phyloP scores from a whole-genome alignment of 2,888 invertebrate genomes.

The Acleris holmiana region DNA sequence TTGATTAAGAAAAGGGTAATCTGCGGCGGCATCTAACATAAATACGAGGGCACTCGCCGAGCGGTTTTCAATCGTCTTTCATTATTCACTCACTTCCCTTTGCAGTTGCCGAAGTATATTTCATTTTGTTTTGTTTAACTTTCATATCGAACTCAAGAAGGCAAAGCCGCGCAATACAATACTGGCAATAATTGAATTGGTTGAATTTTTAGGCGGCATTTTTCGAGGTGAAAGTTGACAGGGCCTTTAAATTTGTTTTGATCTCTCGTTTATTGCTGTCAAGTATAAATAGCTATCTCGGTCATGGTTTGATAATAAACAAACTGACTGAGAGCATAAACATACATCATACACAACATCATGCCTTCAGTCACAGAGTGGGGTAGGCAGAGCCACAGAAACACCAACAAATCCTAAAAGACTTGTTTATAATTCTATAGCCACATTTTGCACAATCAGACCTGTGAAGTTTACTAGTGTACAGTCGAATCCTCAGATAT shows the following conservation, averaged over 20 bases:
- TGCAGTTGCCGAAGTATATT: slow-evolving; percentile 75
- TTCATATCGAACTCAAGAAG: slow-evolving; percentile 72
- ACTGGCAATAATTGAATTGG: slow-evolving; percentile 68
- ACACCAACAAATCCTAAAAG: too few relatives aligned
- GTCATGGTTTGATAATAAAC: slow-evolving; percentile 10
- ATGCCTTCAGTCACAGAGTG: too few relatives aligned
- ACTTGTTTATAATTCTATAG: too few relatives aligned
- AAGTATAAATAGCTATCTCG: slow-evolving; percentile 11
- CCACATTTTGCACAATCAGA: too few relatives aligned
- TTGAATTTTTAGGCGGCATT: slow-evolving; percentile 58
- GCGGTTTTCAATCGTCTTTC: slow-evolving; percentile 81
- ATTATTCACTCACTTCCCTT: slow-evolving; percentile 82
- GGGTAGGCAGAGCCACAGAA: too few relatives aligned
- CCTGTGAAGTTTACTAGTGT: too few relatives aligned
- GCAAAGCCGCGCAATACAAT: slow-evolving; percentile 68
- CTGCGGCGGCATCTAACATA: slow-evolving; percentile 82
- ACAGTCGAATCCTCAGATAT: too few relatives aligned
- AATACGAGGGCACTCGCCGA: slow-evolving; percentile 73
- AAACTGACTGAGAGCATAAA: not conserved
- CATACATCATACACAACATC: too few relatives aligned
- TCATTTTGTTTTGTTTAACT: slow-evolving; percentile 80
- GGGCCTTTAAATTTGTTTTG: slow-evolving; percentile 28
- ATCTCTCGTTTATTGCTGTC: slow-evolving; percentile 8
- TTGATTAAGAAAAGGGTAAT: slow-evolving; percentile 83
- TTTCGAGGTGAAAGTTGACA: slow-evolving; percentile 55